A percentile compares a stretch with the other conserved stretches of the same genome.
These are phyloP conservation scores for Diplazon laetatorius DNA, from an alignment of 2,888 invertebrate species.

Conservation along the genomic window DNA sequence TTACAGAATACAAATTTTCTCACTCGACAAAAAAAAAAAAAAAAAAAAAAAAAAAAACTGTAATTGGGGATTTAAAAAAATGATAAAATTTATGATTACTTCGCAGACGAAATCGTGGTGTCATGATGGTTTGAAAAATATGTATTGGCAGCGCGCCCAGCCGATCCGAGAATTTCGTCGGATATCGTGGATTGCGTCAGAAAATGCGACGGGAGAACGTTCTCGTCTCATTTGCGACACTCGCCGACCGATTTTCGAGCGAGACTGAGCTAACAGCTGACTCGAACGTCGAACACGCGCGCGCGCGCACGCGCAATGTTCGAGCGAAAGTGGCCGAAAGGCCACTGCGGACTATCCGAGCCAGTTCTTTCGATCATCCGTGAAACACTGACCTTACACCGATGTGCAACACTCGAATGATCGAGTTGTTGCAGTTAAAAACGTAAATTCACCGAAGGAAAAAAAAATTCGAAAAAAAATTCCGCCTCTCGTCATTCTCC, in stretches of 20 bases:
- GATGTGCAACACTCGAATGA: too few species aligned
- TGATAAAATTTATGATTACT: too few species aligned
- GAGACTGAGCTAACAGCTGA: conserved; percentile 44
- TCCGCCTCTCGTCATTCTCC: too few species aligned
- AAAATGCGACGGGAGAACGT: conserved; percentile 55
- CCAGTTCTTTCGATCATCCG: not conserved
- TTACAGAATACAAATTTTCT: too few species aligned
- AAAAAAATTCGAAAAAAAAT: not conserved
- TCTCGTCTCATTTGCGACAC: conserved; percentile 3
- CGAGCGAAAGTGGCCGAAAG: conserved; percentile 38
- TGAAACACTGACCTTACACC: conserved; percentile 23
- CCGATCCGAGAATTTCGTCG: conserved; percentile 64
- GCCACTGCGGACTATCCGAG: not conserved
- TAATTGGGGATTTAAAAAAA: too few species aligned
- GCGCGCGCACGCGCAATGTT: not conserved
- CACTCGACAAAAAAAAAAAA: too few species aligned
- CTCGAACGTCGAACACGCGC: conserved; percentile 32
- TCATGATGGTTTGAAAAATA: too few species aligned
- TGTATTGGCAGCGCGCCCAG: conserved; percentile 71
- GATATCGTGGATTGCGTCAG: conserved; percentile 70
- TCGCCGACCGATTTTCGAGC: not conserved
- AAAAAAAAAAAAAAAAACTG: too few species aligned
- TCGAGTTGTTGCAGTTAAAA: too few species aligned
- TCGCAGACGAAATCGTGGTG: too few species aligned
- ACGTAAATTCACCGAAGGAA: too few species aligned